A percentile compares a stretch with the other conserved stretches of the same genome.
Conservation (phyloP, 2,797 vertebrate genomes). For the Pseudotriccus pelzelni region DNA sequence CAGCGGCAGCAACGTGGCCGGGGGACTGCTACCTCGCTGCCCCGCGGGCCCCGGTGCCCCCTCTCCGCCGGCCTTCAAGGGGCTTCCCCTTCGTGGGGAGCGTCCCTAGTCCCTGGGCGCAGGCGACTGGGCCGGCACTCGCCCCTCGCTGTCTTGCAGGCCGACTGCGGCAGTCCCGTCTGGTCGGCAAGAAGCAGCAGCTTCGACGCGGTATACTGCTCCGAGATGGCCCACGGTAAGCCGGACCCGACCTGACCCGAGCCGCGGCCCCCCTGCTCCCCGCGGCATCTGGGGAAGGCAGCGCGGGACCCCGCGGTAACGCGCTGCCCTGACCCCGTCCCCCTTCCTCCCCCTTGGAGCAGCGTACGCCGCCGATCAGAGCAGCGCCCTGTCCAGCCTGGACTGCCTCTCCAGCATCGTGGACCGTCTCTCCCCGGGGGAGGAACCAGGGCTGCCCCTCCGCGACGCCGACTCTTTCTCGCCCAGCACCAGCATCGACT, state of each 20-base stretch:
- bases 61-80: constrained; percentile 81
- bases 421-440: constrained; percentile 87
- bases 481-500: constrained; percentile 82
- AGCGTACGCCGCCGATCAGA: constrained; percentile 79
- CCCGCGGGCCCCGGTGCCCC: neutral
- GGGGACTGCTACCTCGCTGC: constrained; percentile 66
- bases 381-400: constrained; percentile 86
- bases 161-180: constrained; percentile 87
- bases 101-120: neutral
- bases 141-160: constrained; percentile 79
- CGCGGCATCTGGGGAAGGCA: neutral
- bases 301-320: neutral
- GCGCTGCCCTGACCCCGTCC: neutral
- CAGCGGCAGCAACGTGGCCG: neutral
- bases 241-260: neutral
- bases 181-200: constrained; percentile 88
- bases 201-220: constrained; percentile 83
- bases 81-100: constrained; percentile 71
- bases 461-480: constrained; percentile 77
- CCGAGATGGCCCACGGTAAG: constrained; percentile 84
- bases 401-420: constrained; percentile 97
- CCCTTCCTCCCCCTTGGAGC: neutral
- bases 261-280: neutral
- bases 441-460: constrained; percentile 73
- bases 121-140: neutral